Conservation (phyloP, 2,888 invertebrate species). For the Acanthopleura granulata region DNA sequence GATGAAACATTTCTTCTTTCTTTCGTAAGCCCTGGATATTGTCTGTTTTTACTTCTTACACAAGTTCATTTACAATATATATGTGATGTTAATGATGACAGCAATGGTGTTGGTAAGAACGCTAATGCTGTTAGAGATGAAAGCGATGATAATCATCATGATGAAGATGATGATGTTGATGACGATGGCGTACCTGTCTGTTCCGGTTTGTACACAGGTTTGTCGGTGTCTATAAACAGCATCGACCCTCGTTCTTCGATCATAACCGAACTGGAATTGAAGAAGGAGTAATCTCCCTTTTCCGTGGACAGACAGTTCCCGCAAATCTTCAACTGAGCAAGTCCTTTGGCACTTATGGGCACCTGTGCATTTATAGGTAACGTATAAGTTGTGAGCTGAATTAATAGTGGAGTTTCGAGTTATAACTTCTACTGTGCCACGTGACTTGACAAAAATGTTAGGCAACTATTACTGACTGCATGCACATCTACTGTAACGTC, state of each 20-base stretch:
- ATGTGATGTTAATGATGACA: background rate
- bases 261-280: conserved; percentile 29
- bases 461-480: too few species aligned
- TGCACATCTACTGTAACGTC: too few species aligned
- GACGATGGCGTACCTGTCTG: conserved; percentile 70
- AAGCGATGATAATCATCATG: too few species aligned
- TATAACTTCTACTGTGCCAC: too few species aligned
- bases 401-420: too few species aligned
- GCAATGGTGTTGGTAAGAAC: background rate
- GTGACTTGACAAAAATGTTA: too few species aligned
- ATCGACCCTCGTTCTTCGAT: conserved; percentile 67
- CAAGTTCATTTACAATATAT: too few species aligned
- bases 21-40: too few species aligned
- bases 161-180: background rate
- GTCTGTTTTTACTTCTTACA: too few species aligned
- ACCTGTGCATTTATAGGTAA: conserved; percentile 12
- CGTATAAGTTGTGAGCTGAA: too few species aligned
- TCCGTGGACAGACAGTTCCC: conserved; percentile 32
- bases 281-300: conserved; percentile 30
- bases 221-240: conserved; percentile 72
- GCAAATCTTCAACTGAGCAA: conserved; percentile 28
- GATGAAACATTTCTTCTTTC: too few species aligned
- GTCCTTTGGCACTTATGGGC: background rate
- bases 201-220: conserved; percentile 70
- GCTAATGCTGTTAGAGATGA: too few species aligned